Evolutionary conservation across 2,888 invertebrate species (phyloP), one percentile per base, ranked within the genome.

Genomic region (Microplitis manilae): DNA sequence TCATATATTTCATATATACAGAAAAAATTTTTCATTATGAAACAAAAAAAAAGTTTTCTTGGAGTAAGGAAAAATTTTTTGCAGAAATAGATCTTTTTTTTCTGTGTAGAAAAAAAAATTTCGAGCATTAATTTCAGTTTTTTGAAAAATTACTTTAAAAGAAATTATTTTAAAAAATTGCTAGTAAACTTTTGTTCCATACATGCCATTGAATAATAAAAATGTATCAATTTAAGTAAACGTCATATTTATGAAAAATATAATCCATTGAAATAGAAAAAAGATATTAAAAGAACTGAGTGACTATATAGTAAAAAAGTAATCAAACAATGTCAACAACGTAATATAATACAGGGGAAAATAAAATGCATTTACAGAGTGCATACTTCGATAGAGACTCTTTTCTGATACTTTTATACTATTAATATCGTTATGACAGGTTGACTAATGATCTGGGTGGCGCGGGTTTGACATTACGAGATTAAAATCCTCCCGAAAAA

Each of bases 391-490:
- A 87, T 87, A 82, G 81, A 81, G 73, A 50, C 50, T 50, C 50
- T 50, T 13, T 50, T 50, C 50, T 50, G 50, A 50, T 50, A 50
- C 50, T 50, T 50, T 75, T 79, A 79, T 73, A 87, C 90, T 90
- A 90, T 90, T 90, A 90, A 90, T 90, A 90, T 87, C 84, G 83
- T 81, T 88, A 90, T 89, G 90, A 90, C 90, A 89, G 89, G 59
- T 89, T 90, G 90, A 90, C 88, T 90, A 90, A 90, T 90, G 90
- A 89, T 87, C 82, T 83, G 80, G 85, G 38, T 80, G 84, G 85
- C 86, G 85, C 83, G 84, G 85, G 86, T 88, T 87, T 88, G 88
- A 89, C 89, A 90, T 90, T 90, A 90, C 87, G 86, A 88, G 88
- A 90, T 90, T 89, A 89, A 90, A 89, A 86, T 88, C 85, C 85